Percentiles rank a stretch among this genome's conserved stretches.
Evolutionary conservation across 2,113 vertebrate genomes (phyloP).

Genomic region (Micronisus gabar): DNA sequence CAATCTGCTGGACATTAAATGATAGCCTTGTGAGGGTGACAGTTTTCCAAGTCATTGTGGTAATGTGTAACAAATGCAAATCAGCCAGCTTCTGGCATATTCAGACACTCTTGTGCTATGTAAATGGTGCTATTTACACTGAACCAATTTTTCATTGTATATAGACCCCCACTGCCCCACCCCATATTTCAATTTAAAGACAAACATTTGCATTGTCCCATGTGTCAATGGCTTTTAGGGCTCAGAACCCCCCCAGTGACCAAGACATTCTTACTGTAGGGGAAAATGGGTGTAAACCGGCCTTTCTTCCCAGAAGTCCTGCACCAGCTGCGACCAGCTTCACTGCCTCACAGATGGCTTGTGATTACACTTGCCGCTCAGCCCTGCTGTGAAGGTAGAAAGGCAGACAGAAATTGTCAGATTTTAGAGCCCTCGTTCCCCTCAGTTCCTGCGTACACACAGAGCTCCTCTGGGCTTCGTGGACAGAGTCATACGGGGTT

Average conservation of each 20-base stretch:
- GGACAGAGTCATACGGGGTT: rapidly evolving
- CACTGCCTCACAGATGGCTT: rapidly evolving
- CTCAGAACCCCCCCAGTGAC: rapidly evolving
- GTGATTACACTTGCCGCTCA: rapidly evolving
- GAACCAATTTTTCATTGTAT: not conserved
- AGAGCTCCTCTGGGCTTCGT: not conserved
- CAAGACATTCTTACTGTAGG: not conserved
- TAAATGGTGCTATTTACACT: not conserved
- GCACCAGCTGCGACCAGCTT: not conserved
- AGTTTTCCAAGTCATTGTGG: not conserved
- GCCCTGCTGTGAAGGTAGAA: not conserved
- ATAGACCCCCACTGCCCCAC: rapidly evolving
- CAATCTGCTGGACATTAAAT: not conserved
- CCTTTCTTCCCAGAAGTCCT: not conserved
- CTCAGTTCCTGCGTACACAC: rapidly evolving
- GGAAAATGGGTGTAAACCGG: not conserved
- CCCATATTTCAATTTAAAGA: not conserved
- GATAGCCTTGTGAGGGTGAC: not conserved
- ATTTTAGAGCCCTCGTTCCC: not conserved
- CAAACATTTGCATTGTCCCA: not conserved
- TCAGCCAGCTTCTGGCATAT: not conserved
- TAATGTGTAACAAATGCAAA: not conserved
- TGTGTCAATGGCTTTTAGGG: not conserved
- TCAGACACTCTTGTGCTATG: not conserved
- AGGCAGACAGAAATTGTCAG: not conserved